These are phyloP conservation scores for Motacilla alba DNA, from an alignment of 2,113 vertebrate species.

Conservation along the genomic window DNA sequence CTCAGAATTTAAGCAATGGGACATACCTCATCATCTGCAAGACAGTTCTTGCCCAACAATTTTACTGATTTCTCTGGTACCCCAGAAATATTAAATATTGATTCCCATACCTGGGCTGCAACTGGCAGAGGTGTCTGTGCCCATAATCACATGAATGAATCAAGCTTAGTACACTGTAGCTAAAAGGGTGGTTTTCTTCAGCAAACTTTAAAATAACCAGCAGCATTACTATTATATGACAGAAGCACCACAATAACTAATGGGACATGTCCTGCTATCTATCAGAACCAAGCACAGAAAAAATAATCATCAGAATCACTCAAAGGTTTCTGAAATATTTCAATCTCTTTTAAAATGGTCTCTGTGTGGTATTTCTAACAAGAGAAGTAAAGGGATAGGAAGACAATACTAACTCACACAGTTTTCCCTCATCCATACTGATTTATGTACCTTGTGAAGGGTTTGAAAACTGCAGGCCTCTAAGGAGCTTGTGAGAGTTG, in stretches of 20 bases:
- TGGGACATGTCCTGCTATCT: neutral
- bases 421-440: neutral
- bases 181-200: neutral
- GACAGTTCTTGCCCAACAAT: neutral
- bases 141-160: neutral
- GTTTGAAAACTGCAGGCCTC: neutral
- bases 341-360: neutral
- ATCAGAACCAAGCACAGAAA: neutral
- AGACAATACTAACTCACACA: neutral
- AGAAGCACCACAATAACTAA: neutral
- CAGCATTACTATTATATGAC: neutral
- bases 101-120: neutral
- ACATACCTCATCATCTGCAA: neutral
- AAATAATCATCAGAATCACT: neutral
- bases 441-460: neutral
- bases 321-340: neutral
- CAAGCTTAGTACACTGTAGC: neutral
- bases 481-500: neutral
- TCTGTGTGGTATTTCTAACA: neutral
- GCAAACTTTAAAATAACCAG: neutral
- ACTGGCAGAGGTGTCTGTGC: neutral
- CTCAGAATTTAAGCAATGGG: neutral
- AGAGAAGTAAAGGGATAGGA: neutral
- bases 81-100: neutral
- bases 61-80: neutral